Percentiles rank a stretch among this genome's conserved stretches.
These are phyloP conservation scores for Cheumatopsyche charites DNA, from an alignment of 1,140 invertebrate genomes.

Conservation along the genomic window DNA sequence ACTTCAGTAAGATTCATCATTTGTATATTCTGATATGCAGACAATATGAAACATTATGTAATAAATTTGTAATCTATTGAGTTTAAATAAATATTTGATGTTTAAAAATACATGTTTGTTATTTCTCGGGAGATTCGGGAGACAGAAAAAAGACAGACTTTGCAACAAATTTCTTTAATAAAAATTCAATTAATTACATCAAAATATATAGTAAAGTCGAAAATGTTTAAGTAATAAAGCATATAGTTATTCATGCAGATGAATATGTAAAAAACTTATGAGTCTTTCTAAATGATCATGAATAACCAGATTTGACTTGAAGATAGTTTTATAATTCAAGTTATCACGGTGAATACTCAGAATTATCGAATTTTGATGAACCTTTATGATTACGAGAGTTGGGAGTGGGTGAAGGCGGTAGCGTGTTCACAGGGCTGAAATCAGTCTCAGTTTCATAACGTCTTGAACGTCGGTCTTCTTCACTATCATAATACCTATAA, in stretches of 20 bases:
- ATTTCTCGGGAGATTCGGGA: background rate
- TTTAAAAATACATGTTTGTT: slow-evolving; percentile 32
- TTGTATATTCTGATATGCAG: slow-evolving; percentile 38
- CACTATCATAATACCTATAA: slow-evolving; percentile 45
- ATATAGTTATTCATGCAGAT: too few relatives aligned
- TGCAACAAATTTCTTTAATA: background rate
- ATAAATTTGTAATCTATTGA: slow-evolving; percentile 48
- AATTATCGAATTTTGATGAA: background rate
- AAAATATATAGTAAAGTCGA: background rate
- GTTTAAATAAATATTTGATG: slow-evolving; percentile 47
- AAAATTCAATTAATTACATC: slow-evolving; percentile 1
- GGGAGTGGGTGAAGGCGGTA: slow-evolving; percentile 44
- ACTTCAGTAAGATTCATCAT: background rate
- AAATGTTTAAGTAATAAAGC: background rate
- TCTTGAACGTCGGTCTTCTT: slow-evolving; percentile 44
- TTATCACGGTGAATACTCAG: background rate
- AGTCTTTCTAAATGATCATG: slow-evolving; percentile 41
- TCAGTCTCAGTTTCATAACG: slow-evolving; percentile 47
- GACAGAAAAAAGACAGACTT: background rate
- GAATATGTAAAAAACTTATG: too few relatives aligned
- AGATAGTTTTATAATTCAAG: background rate
- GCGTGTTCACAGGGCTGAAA: slow-evolving; percentile 41
- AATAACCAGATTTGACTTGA: slow-evolving; percentile 42
- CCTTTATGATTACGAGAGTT: slow-evolving; percentile 45
- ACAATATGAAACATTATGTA: slow-evolving; percentile 48